Evolutionary conservation across 2,797 vertebrate genomes (phyloP).

Genomic region (Labeo calbasu): DNA sequence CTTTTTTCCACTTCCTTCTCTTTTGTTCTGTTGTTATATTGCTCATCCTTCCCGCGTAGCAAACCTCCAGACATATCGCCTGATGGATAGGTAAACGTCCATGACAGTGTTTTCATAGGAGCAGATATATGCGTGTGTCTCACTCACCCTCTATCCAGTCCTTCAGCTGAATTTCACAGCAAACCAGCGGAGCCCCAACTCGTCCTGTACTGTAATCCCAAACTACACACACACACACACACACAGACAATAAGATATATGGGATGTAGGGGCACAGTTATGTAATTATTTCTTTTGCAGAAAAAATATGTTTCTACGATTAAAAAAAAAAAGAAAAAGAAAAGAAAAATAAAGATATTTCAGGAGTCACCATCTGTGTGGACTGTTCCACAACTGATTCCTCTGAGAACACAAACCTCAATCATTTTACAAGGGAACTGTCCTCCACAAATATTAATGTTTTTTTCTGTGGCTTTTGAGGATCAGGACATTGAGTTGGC

Average conservation of each 20-base stretch:
- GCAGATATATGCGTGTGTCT: constrained; percentile 13
- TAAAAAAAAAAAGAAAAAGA: neutral
- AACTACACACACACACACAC: constrained; percentile 73
- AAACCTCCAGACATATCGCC: constrained; percentile 24
- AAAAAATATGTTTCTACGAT: constrained; percentile 10
- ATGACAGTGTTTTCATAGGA: constrained; percentile 48
- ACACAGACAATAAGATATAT: neutral
- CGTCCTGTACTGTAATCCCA: constrained; percentile 96
- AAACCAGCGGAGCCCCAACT: constrained; percentile 93
- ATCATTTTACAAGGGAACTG: constrained; percentile 3
- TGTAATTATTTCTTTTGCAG: constrained; percentile 21
- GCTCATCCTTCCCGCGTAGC: neutral
- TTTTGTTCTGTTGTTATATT: constrained; percentile 13
- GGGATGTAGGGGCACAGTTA: constrained; percentile 14
- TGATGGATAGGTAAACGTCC: constrained; percentile 36
- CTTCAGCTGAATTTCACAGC: constrained; percentile 91
- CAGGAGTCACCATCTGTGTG: constrained; percentile 20
- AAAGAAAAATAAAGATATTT: neutral
- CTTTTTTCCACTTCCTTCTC: constrained; percentile 19
- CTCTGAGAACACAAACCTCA: constrained; percentile 23
- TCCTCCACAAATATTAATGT: neutral
- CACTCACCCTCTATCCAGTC: constrained; percentile 95
- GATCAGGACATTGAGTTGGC: neutral
- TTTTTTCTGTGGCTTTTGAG: neutral
- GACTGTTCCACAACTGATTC: constrained; percentile 5